Base-by-base conservation (phyloP, 2,113 vertebrate species). In the Sebastes fasciatus region DNA sequence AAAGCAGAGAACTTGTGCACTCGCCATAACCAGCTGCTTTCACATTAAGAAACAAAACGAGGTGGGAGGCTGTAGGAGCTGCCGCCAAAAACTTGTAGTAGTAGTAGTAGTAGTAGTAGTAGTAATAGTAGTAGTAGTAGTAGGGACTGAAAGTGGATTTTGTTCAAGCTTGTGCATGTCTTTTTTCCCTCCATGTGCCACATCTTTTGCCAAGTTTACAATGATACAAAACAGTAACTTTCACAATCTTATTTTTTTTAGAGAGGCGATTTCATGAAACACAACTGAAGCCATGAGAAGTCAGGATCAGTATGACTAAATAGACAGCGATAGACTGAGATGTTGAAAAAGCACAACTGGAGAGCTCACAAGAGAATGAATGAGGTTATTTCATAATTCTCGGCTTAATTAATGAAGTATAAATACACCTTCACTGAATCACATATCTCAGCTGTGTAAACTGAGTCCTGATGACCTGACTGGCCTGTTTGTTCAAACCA, bases 401-500 rank as follows among this genome's bases (percentile, higher is more conserved):
- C 17, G 21, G 52, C 8, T 60, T 55, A 75, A 77, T 19, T 14
- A 74, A 73, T 66, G 9, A 66, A 57, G 58, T 21, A 77, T 34
- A 73, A 60, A 61, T 13, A 48, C 16, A 55, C 34, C 55, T 74
- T 67, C 65, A 85, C 42, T 82, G 71, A 89, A 75, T 85, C 51
- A 21, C 40, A 66, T 80, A 74, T 81, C 49, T 64, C 45, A 69
- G 66, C 54, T 64, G 58, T 55, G 66, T 63, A 76, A 70, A 64
- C 79, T 23, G 69, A 54, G 64, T 6, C 70, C 80, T 64, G 63
- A 49, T 63, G 49, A 82, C 69, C 63, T 48, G 68, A 60, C 61
- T 12, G 43, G 43, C 21, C 73, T 77, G 45, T 80, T 87, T 79
- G 72, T 55, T 80, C 63, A 80, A 71, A 77, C 48, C 74, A 75